Evolutionary conservation across 2,888 invertebrate genomes (phyloP).

Genomic region (Chaetogeoica ovagalla): DNA sequence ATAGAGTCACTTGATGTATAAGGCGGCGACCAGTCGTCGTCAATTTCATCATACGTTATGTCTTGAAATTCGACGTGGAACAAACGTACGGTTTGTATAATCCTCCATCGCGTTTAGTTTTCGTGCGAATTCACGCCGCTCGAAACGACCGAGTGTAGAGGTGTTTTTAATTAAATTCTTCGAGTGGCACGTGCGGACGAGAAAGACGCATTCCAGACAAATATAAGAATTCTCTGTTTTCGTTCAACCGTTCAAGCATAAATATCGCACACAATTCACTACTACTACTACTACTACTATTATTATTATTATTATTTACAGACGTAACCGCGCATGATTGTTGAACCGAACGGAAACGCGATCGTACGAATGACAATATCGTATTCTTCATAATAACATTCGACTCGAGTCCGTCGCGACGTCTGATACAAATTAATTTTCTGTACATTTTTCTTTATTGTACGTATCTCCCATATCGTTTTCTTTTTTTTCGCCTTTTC

Average conservation of each 20-base stretch:
- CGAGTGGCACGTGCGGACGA: background rate
- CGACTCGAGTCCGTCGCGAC: too few species aligned
- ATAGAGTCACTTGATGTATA: background rate
- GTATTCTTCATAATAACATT: too few species aligned
- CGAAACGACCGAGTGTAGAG: background rate
- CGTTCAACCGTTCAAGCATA: background rate
- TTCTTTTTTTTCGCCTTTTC: too few species aligned
- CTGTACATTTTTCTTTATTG: too few species aligned
- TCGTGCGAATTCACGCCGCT: background rate
- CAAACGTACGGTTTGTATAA: background rate
- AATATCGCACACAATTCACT: background rate
- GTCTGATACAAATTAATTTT: too few species aligned
- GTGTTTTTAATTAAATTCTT: slow-evolving; percentile 43
- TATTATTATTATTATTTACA: background rate
- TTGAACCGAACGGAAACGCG: background rate
- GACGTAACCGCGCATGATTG: background rate
- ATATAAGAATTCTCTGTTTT: background rate
- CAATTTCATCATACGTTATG: background rate
- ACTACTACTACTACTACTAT: too few species aligned
- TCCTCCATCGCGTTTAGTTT: background rate
- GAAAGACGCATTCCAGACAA: background rate
- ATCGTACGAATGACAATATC: slow-evolving; percentile 2
- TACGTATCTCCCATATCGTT: too few species aligned
- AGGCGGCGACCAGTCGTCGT: background rate
- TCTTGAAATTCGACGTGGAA: background rate